phyloP scores from a whole-genome alignment of 2,113 vertebrate species.

The Pelmatolapia mariae region DNA sequence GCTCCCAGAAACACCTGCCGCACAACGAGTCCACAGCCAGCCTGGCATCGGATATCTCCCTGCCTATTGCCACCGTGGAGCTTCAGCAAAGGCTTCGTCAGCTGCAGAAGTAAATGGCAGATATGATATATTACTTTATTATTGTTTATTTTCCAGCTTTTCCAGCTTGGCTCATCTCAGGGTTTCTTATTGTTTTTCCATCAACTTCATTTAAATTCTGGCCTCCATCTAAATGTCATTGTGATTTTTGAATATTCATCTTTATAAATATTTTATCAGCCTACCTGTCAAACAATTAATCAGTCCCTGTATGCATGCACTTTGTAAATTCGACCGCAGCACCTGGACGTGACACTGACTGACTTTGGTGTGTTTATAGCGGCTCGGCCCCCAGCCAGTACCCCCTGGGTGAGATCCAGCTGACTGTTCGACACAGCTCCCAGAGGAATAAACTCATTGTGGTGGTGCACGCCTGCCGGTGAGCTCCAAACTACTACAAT shows the following conservation, averaged over 20 bases:
- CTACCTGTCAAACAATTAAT: neutral
- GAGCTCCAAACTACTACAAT: conserved; percentile 27
- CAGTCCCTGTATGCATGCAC: neutral
- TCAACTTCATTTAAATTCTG: neutral
- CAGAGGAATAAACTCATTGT: conserved; percentile 96
- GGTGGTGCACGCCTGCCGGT: conserved; percentile 93
- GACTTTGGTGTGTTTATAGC: conserved; percentile 65
- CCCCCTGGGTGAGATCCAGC: conserved; percentile 90
- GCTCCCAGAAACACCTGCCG: conserved; percentile 78
- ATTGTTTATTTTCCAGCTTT: neutral
- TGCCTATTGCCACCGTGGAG: conserved; percentile 87
- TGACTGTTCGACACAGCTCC: conserved; percentile 90
- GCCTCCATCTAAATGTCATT: neutral
- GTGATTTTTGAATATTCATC: neutral
- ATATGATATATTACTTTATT: neutral
- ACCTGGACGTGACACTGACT: conserved; percentile 2
- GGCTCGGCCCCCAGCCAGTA: conserved; percentile 82
- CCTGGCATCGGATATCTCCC: conserved; percentile 89
- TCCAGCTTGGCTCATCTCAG: neutral
- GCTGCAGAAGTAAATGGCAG: conserved; percentile 84
- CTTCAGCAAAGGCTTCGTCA: conserved; percentile 86
- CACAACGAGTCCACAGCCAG: conserved; percentile 89
- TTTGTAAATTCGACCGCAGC: neutral
- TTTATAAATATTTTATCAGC: neutral
- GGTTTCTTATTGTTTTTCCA: neutral